Percentiles rank a stretch among this genome's conserved stretches.
phyloP scores from a whole-genome alignment of 2,113 vertebrate genomes.

The Pangasianodon gigas region DNA sequence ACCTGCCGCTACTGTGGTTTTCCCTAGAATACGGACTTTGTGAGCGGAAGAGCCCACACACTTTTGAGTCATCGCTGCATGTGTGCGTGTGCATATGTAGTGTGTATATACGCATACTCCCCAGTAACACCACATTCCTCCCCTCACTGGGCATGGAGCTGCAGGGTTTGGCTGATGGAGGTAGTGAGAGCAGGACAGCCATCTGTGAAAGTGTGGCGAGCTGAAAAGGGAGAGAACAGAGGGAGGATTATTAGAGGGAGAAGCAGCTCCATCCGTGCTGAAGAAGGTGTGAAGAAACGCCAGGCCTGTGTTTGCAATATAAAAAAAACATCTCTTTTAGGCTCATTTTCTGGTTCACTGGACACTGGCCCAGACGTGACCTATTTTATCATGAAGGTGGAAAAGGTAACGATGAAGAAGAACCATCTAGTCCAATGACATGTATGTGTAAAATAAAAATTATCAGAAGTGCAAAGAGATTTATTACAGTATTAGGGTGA shows the following conservation, averaged over 20 bases:
- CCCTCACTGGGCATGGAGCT: conserved; percentile 32
- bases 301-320: background rate
- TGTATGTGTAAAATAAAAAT: background rate
- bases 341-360: background rate
- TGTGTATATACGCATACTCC: background rate
- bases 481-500: background rate
- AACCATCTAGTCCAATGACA: background rate
- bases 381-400: background rate
- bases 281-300: conserved; percentile 8
- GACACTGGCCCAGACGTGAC: background rate
- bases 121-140: conserved; percentile 34
- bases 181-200: conserved; percentile 43
- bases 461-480: background rate
- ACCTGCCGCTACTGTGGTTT: background rate
- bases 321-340: background rate
- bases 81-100: background rate
- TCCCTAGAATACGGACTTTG: background rate
- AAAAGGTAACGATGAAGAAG: background rate
- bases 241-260: conserved; percentile 27
- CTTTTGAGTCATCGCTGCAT: conserved; percentile 30
- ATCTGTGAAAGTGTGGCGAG: conserved; percentile 47
- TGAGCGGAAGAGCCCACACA: conserved; percentile 38
- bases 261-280: background rate
- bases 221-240: conserved; percentile 36
- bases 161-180: conserved; percentile 42